Evolutionary conservation across 2,888 invertebrate genomes (phyloP), one percentile per base, ranked within the genome.

Genomic region (Capitulum mitella): DNA sequence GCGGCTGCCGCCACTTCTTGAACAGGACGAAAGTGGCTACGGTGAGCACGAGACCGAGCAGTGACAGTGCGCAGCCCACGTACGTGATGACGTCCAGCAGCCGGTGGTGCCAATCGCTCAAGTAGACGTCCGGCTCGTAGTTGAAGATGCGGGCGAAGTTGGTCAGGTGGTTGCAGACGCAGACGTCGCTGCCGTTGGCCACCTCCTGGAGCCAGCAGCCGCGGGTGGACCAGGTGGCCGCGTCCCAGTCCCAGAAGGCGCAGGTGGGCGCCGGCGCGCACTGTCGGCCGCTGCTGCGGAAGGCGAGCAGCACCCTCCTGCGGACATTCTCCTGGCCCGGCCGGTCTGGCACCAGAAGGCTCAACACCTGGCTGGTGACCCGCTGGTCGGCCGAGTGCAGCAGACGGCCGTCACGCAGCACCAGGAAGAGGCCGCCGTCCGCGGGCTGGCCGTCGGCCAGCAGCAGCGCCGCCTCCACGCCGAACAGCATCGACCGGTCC

Each of bases 1-100:
- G 87, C 82, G 90, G 89, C 83, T 88, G 87, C 29, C 91, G 87
- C 89, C 91, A 90, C 64, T 88, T 87, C 80, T 87, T 86, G 83
- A 90, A 90, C 16, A 89, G 83, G 22, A 87, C 84, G 2, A 90
- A 90, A 0, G 90, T 90, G 32, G 88, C 83, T 84, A 89, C 88
- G 80, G 90, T 89, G 3, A 89, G 88, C n/a, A 86, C 79, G 46
- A 90, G 86, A 34, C 90, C 90, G 3, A 89, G 81, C 51, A 90
- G 84, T 0, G 91, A 91, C 6, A 90, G 83, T 19, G 87, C 87
- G 81, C 90, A 89, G 0, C 91, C 90, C 1, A 89, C 83, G 37
- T 89, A 82, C 2, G 90, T 89, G 51, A 91, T 89, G 5, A 88
- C 85, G 82, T 90, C 89, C 78, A 91, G 85, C 37, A 87, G 87